A percentile compares a stretch with the other conserved stretches of the same genome.
Conservation (phyloP, 2,113 vertebrate genomes). For the Halcyon malimbica region DNA sequence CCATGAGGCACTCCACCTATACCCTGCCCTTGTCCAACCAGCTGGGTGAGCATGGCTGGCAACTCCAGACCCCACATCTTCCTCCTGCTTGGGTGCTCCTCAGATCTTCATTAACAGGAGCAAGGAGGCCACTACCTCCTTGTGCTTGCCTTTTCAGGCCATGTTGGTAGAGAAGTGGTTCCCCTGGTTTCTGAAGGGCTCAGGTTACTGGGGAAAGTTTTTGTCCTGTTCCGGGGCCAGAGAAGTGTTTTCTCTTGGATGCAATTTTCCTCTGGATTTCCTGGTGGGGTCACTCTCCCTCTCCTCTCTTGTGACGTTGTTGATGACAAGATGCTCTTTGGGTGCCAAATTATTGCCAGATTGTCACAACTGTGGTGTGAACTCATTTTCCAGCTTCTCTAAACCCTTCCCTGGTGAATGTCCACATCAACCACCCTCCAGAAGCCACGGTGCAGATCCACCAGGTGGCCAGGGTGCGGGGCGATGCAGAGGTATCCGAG, state of each 20-base stretch:
- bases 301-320: not conserved
- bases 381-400: conserved; percentile 72
- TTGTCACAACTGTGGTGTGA: conserved; percentile 3
- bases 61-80: not conserved
- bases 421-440: conserved; percentile 90
- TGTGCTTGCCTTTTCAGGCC: not conserved
- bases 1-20: conserved; percentile 85
- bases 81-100: not conserved
- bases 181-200: not conserved
- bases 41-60: conserved; percentile 63
- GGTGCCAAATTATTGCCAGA: not conserved
- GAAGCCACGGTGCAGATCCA: conserved; percentile 93
- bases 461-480: conserved; percentile 88
- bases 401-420: conserved; percentile 87
- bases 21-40: conserved; percentile 88
- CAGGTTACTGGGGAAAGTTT: not conserved
- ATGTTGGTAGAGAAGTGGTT: not conserved
- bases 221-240: not conserved
- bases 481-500: conserved; percentile 35
- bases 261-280: not conserved
- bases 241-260: not conserved
- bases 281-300: not conserved
- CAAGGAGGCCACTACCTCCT: not conserved
- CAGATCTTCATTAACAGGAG: not conserved
- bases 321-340: not conserved